Evolutionary conservation across 2,113 vertebrate genomes (phyloP).

Genomic region (Colistium nudipinnis): DNA sequence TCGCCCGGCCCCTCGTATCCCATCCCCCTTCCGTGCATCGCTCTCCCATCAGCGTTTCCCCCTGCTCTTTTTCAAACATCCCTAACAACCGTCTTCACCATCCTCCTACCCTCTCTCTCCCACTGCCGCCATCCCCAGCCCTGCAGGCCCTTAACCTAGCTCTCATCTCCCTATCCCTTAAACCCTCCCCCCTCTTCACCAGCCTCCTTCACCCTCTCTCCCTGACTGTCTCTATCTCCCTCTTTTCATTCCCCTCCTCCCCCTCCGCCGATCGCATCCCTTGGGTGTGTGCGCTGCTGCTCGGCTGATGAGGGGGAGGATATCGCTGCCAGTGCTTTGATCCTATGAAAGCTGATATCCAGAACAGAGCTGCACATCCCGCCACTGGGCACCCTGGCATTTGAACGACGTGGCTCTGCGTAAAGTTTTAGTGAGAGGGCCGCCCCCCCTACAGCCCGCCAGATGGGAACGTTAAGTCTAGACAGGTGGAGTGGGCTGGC

Average conservation of each 20-base stretch:
- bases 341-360: slow-evolving; percentile 83
- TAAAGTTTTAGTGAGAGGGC: slow-evolving; percentile 67
- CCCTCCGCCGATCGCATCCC: slow-evolving; percentile 58
- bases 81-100: slow-evolving; percentile 71
- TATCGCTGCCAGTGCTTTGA: slow-evolving; percentile 81
- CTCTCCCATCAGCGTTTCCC: slow-evolving; percentile 64
- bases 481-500: slow-evolving; percentile 73
- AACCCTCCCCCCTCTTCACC: slow-evolving; percentile 57
- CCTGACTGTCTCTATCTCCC: slow-evolving; percentile 35
- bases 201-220: slow-evolving; percentile 36
- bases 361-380: slow-evolving; percentile 71
- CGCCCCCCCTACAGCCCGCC: slow-evolving; percentile 65
- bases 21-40: slow-evolving; percentile 26
- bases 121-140: slow-evolving; percentile 66
- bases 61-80: slow-evolving; percentile 75
- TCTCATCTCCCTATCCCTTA: slow-evolving; percentile 67
- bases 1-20: slow-evolving; percentile 22
- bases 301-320: slow-evolving; percentile 77
- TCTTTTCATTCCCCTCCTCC: slow-evolving; percentile 40
- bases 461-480: slow-evolving; percentile 72
- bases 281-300: slow-evolving; percentile 72
- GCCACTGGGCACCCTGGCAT: slow-evolving; percentile 77
- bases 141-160: slow-evolving; percentile 77
- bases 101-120: slow-evolving; percentile 61
- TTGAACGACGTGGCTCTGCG: slow-evolving; percentile 72